phyloP scores from a whole-genome alignment of 2,888 invertebrate genomes.

The Hypsopygia costalis region DNA sequence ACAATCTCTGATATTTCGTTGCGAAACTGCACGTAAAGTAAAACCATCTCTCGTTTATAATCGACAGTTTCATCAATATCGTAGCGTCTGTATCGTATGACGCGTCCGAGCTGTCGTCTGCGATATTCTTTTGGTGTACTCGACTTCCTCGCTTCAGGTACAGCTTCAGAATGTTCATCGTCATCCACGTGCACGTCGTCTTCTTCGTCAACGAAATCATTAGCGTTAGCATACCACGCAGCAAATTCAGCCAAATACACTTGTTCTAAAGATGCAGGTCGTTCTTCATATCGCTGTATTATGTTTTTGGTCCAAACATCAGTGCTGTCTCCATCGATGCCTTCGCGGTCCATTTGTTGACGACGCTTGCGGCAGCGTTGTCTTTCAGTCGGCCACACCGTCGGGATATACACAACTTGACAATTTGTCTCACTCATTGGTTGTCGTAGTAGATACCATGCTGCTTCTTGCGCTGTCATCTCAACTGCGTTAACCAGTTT shows the following conservation, averaged over 20 bases:
- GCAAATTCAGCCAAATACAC: conserved; percentile 31
- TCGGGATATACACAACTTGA: conserved; percentile 39
- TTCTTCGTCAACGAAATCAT: too few species aligned
- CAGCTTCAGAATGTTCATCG: too few species aligned
- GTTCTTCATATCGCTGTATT: conserved; percentile 30
- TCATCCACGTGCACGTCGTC: too few species aligned
- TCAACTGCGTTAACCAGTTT: conserved; percentile 42
- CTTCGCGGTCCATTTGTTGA: conserved; percentile 24
- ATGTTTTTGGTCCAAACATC: conserved; percentile 32
- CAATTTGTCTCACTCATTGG: conserved; percentile 45
- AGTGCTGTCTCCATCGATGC: conserved; percentile 26
- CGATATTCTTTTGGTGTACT: too few species aligned
- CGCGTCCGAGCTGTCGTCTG: too few species aligned
- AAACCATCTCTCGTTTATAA: conserved; percentile 44
- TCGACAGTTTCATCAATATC: conserved; percentile 29
- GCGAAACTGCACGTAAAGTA: conserved; percentile 37
- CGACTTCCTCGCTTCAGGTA: too few species aligned
- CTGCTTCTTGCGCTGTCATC: conserved; percentile 54
- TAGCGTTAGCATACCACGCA: too few species aligned
- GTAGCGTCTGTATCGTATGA: conserved; percentile 39
- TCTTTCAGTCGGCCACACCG: conserved; percentile 47
- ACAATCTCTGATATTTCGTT: conserved; percentile 31
- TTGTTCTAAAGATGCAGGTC: conserved; percentile 25
- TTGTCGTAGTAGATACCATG: conserved; percentile 54
- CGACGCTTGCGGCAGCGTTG: conserved; percentile 28